These are phyloP conservation scores for Zaprionus kolodkinae DNA, from an alignment of 1,140 invertebrate species.

Conservation along the genomic window DNA sequence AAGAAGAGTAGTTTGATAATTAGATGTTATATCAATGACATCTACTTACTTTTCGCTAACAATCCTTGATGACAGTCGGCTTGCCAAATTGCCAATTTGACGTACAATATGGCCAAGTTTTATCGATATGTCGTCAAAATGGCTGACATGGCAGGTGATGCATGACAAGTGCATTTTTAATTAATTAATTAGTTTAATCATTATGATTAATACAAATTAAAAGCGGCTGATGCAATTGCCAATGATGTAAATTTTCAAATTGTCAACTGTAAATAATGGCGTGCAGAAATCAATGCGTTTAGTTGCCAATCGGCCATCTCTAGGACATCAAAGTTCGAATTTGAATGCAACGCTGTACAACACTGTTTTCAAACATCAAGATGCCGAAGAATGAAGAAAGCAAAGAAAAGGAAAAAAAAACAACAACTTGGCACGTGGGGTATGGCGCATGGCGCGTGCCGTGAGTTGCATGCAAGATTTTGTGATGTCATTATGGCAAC, in stretches of 20 bases:
- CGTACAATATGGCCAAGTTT: not conserved
- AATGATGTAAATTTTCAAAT: not conserved
- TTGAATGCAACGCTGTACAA: not conserved
- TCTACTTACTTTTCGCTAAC: not conserved
- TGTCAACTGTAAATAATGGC: too few species aligned
- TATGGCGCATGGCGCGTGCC: conserved; percentile 45
- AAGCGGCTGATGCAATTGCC: not conserved
- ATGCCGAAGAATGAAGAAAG: not conserved
- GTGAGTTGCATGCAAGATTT: conserved; percentile 43
- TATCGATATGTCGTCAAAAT: not conserved
- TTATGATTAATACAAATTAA: not conserved
- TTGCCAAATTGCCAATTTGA: not conserved
- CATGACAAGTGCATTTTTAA: not conserved
- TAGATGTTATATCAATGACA: not conserved
- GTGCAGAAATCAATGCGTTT: not conserved
- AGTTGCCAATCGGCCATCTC: not conserved
- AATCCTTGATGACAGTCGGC: not conserved
- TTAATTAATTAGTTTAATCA: not conserved
- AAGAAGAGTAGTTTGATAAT: too few species aligned
- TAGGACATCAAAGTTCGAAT: too few species aligned
- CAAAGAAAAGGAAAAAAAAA: not conserved
- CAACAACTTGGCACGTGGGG: not conserved
- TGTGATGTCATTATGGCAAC: conserved; percentile 65
- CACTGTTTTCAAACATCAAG: not conserved
- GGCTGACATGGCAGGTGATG: not conserved